Evolutionary conservation across 1,140 invertebrate genomes (phyloP), one percentile per base, ranked within the genome.

Genomic region (Galendromus occidentalis): DNA sequence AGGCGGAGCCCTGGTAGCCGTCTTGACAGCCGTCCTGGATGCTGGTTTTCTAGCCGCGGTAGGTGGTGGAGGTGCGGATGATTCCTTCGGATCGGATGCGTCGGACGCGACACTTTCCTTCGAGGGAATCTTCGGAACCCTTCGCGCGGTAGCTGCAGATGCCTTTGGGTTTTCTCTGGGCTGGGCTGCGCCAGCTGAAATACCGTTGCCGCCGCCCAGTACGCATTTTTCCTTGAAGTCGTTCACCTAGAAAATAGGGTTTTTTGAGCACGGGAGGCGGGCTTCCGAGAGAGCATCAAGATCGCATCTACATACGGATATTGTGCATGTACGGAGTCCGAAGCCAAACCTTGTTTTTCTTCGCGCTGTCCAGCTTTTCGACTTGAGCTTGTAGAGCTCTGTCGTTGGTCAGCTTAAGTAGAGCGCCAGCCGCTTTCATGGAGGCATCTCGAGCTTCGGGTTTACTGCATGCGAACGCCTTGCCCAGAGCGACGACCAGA

Each of bases 351-450:
- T 59, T 59, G 22, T 59, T 59, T 33, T 42, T 65, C 22, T 65
- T 44, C 30, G 42, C n/a, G 22, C 18, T 42, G 64, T 42, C 17
- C 44, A 28, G 55, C 66, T 97, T 98, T 25, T 84, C 80, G 82
- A 95, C 86, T 77, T 98, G 75, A 44, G 84, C 83, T 73, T 90
- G 92, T 2, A 98, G 76, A 74, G 96, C 92, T 5, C 82, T 80
- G 18, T 97, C 78, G 71, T 94, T 88, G 0, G 89, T 85, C 44
- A 80, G 80, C 55, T 97, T 85, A 17, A 83, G 80, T 76, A 93
- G 94, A 72, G 98, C 94, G 20, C 91, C 87, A 12, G 95, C 85
- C 1, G 94, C 80, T 77, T 95, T 97, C 79, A 92, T 86, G 1
- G 89, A 83, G 0, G 89, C 92, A n/a, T 92, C 94, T 7, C 98